phyloP scores from a whole-genome alignment of 1,140 invertebrate species.

The Zaprionus capensis region DNA sequence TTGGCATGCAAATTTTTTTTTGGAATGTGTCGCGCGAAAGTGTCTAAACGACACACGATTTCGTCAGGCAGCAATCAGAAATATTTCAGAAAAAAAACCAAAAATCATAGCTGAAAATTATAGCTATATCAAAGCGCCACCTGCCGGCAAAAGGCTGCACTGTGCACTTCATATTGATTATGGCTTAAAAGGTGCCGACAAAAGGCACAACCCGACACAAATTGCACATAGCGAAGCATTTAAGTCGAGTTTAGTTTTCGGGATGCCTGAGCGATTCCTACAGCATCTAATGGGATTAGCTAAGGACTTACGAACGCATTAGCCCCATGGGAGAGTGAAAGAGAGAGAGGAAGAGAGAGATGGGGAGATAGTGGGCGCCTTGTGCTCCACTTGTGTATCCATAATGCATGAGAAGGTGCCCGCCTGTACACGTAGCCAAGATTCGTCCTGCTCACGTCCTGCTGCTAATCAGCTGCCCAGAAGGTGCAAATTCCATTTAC shows the following conservation, averaged over 20 bases:
- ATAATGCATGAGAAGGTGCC: conserved; percentile 37
- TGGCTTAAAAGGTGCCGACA: conserved; percentile 51
- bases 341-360: background rate
- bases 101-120: background rate
- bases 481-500: conserved; percentile 76
- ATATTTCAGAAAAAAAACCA: conserved; percentile 15
- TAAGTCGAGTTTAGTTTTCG: conserved; percentile 41
- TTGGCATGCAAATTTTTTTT: conserved; percentile 74
- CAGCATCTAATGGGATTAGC: conserved; percentile 66
- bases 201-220: conserved; percentile 41
- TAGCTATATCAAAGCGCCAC: conserved; percentile 50
- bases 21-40: conserved; percentile 61
- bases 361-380: background rate
- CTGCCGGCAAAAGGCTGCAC: conserved; percentile 40
- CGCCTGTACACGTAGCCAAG: conserved; percentile 43
- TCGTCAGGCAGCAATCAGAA: conserved; percentile 4
- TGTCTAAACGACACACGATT: conserved; percentile 25
- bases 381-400: conserved; percentile 17
- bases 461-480: conserved; percentile 48
- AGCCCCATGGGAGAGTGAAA: conserved; percentile 19
- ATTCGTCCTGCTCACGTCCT: conserved; percentile 25
- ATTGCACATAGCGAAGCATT: conserved; percentile 61
- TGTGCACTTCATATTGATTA: conserved; percentile 33
- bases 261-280: conserved; percentile 26
- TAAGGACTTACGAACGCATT: conserved; percentile 73